These are phyloP conservation scores for Podarcis muralis DNA, from an alignment of 2,113 vertebrate genomes.

Conservation along the genomic window DNA sequence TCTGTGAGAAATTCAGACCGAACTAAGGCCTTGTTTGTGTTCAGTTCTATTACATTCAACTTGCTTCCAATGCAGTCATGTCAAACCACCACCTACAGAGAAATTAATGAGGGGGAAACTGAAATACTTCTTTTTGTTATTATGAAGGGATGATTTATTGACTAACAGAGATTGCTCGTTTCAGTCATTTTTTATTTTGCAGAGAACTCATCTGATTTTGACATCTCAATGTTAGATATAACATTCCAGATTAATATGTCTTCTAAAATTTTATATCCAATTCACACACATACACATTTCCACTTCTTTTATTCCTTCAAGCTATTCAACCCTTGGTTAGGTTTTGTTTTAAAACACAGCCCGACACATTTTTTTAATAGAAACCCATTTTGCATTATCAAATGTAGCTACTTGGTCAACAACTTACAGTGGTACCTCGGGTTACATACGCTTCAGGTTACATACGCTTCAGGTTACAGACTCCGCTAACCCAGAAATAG, in stretches of 20 bases:
- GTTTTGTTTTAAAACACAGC: neutral
- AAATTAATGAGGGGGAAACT: slow-evolving; percentile 32
- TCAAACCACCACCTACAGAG: slow-evolving; percentile 26
- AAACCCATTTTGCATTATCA: neutral
- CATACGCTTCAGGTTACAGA: too few species aligned
- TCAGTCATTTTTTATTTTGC: slow-evolving; percentile 24
- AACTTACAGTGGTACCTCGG: neutral
- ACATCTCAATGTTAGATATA: slow-evolving; percentile 8
- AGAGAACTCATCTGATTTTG: slow-evolving; percentile 20
- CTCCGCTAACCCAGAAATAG: too few species aligned
- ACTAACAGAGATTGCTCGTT: slow-evolving; percentile 24
- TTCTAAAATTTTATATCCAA: slow-evolving; percentile 7
- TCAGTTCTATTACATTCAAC: neutral
- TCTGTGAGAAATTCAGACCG: neutral
- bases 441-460: too few species aligned
- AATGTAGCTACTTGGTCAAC: neutral
- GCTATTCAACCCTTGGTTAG: neutral
- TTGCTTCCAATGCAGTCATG: neutral
- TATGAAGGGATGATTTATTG: slow-evolving; percentile 25
- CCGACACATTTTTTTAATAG: neutral
- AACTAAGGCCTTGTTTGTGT: neutral
- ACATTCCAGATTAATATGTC: neutral
- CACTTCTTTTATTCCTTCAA: neutral
- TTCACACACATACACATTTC: neutral
- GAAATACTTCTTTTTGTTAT: slow-evolving; percentile 12